Evolutionary conservation across 2,888 invertebrate genomes (phyloP).

Genomic region (Allolobophora icterica): DNA sequence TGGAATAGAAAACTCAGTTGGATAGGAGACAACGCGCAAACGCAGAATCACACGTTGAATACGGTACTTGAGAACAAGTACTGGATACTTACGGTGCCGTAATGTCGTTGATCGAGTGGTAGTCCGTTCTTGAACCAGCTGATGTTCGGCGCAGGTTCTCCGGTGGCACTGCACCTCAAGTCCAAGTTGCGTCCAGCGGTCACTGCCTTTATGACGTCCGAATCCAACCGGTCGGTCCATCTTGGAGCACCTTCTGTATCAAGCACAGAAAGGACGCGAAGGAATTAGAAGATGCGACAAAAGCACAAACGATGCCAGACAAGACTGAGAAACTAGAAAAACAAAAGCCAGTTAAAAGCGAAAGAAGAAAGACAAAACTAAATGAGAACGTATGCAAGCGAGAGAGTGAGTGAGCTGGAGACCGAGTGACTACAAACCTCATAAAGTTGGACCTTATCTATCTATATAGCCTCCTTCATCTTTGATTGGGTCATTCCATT

Average conservation of each 20-base stretch:
- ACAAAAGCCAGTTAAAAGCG: no score
- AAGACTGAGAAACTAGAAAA: no score
- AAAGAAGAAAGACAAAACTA: no score
- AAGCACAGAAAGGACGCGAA: background rate
- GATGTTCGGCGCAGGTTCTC: conserved; percentile 31
- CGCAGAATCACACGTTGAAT: background rate
- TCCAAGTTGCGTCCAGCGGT: conserved; percentile 14
- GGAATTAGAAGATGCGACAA: background rate
- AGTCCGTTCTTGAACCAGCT: conserved; percentile 24
- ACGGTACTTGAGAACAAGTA: background rate
- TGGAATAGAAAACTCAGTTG: no score
- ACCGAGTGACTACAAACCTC: no score
- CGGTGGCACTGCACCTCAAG: conserved; percentile 25
- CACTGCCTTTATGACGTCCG: background rate
- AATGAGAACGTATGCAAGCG: no score
- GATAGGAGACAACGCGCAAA: no score
- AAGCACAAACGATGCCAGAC: background rate
- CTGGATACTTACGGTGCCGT: background rate
- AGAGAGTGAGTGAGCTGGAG: no score
- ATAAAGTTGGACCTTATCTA: no score
- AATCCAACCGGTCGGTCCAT: conserved; percentile 12
- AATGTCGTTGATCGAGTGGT: background rate
- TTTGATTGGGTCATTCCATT: no score
- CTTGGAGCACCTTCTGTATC: background rate
- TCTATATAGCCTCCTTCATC: no score